These are phyloP conservation scores for Eutrigla gurnardus DNA, from an alignment of 2,797 vertebrate genomes.

Conservation along the genomic window DNA sequence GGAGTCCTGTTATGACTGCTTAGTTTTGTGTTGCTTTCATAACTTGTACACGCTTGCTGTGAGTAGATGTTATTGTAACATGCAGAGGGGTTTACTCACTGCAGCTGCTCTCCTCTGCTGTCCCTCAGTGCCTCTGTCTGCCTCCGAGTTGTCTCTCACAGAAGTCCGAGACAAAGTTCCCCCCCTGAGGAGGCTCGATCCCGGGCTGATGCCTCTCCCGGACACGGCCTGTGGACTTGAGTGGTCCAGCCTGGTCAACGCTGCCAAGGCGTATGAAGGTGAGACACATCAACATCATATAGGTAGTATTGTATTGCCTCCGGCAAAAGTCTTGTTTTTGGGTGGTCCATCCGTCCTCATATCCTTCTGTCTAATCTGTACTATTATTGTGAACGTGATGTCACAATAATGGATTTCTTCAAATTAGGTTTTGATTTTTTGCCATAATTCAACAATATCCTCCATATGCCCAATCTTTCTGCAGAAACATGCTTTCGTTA, in stretches of 20 bases:
- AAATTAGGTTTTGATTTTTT: too few relatives aligned
- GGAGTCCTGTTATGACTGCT: not conserved
- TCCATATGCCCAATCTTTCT: too few relatives aligned
- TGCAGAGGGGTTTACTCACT: slow-evolving; percentile 12
- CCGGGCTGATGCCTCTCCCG: slow-evolving; percentile 92
- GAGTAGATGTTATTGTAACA: not conserved
- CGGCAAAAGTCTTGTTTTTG: too few relatives aligned
- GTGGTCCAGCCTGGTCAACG: slow-evolving; percentile 94
- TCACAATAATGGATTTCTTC: too few relatives aligned
- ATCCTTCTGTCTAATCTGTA: too few relatives aligned
- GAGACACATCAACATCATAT: slow-evolving; percentile 9
- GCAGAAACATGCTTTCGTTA: not conserved
- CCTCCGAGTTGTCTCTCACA: slow-evolving; percentile 89
- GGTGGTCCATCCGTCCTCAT: too few relatives aligned
- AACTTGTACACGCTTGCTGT: not conserved
- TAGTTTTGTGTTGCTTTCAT: not conserved
- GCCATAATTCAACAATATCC: too few relatives aligned
- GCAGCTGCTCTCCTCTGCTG: slow-evolving; percentile 1
- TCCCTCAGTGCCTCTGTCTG: slow-evolving; percentile 86
- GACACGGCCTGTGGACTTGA: slow-evolving; percentile 91
- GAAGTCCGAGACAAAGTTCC: slow-evolving; percentile 88
- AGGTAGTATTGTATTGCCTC: too few relatives aligned
- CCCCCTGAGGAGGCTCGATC: slow-evolving; percentile 86
- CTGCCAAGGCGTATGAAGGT: slow-evolving; percentile 95
- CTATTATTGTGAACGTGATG: too few relatives aligned